Percentiles rank a stretch among this genome's conserved stretches.
Conservation (phyloP, 2,797 vertebrate species). For the Falco berigora region DNA sequence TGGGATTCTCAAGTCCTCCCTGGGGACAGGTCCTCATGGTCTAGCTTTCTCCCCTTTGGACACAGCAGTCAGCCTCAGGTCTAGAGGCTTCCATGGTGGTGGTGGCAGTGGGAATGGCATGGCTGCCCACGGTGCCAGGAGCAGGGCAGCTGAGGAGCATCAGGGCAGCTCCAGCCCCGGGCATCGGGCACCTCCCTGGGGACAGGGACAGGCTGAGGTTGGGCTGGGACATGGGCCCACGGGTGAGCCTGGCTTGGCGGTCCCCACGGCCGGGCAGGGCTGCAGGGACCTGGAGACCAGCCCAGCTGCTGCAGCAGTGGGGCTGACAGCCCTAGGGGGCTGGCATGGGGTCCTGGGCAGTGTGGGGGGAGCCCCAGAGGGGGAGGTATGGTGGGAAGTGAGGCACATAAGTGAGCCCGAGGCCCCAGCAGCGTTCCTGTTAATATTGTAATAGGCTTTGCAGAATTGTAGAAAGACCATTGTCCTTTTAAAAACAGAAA, state of each 20-base stretch:
- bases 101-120: background rate
- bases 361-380: accelerated
- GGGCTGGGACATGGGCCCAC: background rate
- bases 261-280: accelerated
- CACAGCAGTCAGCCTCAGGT: background rate
- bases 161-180: accelerated
- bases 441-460: background rate
- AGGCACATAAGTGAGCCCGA: background rate
- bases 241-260: accelerated
- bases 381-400: background rate
- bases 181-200: accelerated
- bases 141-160: accelerated
- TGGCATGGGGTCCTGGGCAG: background rate
- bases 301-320: background rate
- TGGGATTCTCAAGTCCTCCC: background rate
- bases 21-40: background rate
- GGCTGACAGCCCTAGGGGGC: background rate
- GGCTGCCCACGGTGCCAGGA: background rate
- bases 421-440: background rate
- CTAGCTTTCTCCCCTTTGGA: background rate
- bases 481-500: background rate
- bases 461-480: background rate
- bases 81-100: background rate
- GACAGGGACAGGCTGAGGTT: accelerated
- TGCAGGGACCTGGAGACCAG: background rate